These are phyloP conservation scores for Elachura formosa DNA, from an alignment of 2,113 vertebrate species.

Conservation along the genomic window DNA sequence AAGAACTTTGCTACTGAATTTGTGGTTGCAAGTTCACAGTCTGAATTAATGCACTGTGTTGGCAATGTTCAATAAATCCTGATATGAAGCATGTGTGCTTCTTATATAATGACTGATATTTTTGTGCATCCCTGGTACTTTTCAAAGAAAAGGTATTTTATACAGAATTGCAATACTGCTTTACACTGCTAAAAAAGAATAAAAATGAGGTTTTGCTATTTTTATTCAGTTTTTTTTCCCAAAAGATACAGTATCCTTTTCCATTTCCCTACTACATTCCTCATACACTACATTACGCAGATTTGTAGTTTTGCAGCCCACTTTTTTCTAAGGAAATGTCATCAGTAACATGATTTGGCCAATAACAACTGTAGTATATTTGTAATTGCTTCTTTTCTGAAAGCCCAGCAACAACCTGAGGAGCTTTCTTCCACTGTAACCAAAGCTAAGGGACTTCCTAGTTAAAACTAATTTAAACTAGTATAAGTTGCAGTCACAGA, in stretches of 20 bases:
- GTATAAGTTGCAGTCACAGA: not conserved
- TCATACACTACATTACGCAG: not conserved
- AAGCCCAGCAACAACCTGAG: not conserved
- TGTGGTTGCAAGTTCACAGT: not conserved
- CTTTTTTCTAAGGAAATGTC: not conserved
- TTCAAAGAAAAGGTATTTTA: conserved; percentile 1
- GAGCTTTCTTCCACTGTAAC: not conserved
- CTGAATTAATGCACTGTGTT: not conserved
- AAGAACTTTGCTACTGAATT: not conserved
- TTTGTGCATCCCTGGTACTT: not conserved
- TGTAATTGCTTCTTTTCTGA: not conserved
- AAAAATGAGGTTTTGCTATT: conserved; percentile 70
- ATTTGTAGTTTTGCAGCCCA: not conserved
- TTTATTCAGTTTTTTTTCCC: conserved; percentile 21
- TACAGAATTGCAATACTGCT: conserved; percentile 52
- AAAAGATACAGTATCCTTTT: conserved; percentile 70
- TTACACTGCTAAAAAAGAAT: conserved; percentile 22
- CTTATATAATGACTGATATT: not conserved
- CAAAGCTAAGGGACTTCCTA: not conserved
- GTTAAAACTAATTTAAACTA: not conserved
- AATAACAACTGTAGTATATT: not conserved
- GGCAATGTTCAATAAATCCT: not conserved
- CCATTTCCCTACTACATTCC: not conserved
- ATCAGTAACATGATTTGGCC: not conserved
- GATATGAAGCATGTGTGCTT: not conserved